Evolutionary conservation across 2,888 invertebrate species (phyloP).

Genomic region (Melinaea marsaeus): DNA sequence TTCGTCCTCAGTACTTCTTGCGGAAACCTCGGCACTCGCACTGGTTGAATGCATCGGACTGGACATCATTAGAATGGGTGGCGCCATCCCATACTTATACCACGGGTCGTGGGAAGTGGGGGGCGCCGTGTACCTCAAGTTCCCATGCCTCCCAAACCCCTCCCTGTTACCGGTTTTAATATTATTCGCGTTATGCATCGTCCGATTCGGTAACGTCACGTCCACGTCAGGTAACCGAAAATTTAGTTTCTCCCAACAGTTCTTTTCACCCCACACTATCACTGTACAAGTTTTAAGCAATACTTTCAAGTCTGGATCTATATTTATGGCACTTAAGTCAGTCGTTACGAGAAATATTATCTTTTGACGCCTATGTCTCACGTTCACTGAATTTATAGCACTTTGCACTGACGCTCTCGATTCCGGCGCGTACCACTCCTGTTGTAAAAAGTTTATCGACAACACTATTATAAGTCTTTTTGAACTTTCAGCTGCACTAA

Average conservation of each 20-base stretch:
- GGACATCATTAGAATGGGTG: constrained; percentile 77
- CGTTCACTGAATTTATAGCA: constrained; percentile 81
- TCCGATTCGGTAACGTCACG: constrained; percentile 77
- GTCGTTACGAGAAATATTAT: constrained; percentile 76
- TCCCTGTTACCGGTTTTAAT: constrained; percentile 70
- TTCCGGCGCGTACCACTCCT: constrained; percentile 90
- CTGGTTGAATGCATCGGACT: constrained; percentile 80
- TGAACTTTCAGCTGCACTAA: constrained; percentile 78
- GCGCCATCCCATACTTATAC: constrained; percentile 75
- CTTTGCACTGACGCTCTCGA: constrained; percentile 89
- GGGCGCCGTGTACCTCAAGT: constrained; percentile 73
- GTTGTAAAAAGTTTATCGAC: constrained; percentile 87
- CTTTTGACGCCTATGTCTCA: constrained; percentile 80
- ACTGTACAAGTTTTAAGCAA: constrained; percentile 85
- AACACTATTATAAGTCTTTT: constrained; percentile 88
- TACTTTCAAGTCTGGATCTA: constrained; percentile 85
- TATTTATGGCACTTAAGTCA: constrained; percentile 80
- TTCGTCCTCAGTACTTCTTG: constrained; percentile 80
- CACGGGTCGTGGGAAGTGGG: constrained; percentile 75
- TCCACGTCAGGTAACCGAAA: constrained; percentile 89
- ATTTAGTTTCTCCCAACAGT: constrained; percentile 93
- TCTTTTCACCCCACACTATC: constrained; percentile 87
- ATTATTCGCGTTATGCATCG: constrained; percentile 73
- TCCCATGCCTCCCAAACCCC: constrained; percentile 70
- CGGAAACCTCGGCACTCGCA: constrained; percentile 79